Base-by-base conservation (phyloP, 1,140 invertebrate species). In the Cotesia typhae region DNA sequence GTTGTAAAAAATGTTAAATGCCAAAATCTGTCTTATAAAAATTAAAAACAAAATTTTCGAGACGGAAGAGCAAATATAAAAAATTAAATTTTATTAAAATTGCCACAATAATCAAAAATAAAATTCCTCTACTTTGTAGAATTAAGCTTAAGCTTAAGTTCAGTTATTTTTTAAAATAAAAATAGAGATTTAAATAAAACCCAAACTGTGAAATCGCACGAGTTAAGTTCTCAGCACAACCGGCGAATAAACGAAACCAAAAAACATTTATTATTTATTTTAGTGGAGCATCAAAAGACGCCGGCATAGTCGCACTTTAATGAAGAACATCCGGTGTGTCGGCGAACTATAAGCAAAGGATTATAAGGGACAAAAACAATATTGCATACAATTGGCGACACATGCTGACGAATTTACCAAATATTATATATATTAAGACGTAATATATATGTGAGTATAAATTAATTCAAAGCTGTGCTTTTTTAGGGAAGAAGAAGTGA, bases 351-450 rank as follows among this genome's bases (percentile, higher is more conserved):
- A 68, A 28, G 28, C 28, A 28, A 68, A 10, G 35, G 14, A 68
- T 14, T 55, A 10, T 36, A 57, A 66, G 51, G 63, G 51, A 38
- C 36, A 47, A 60, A 57, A 71, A 67, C 14, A 55, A 70, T 12
- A 65, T 76, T 73, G 75, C 72, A 76, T 74, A 74, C 77, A 81
- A 81, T 77, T 75, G 68, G 74, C 74, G 75, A 80, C 79, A 82
- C 75, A 76, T 80, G 79, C 79, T 76, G 53, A 67, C 67, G 67
- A 59, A 71, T 66, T 67, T 64, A 71, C 64, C 38, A 55, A 55
- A 55, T 55, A 12, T 55, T 52, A 52, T 10, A 17, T 10, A 17
- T 17, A 52, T 7, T 2, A 52, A 52, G 2, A 52, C 47, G 2
- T 28, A 28, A 28, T 28, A 28, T 28, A 28, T 28, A 28, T 28